phyloP scores from a whole-genome alignment of 2,113 vertebrate species.

The Lycaon pictus region DNA sequence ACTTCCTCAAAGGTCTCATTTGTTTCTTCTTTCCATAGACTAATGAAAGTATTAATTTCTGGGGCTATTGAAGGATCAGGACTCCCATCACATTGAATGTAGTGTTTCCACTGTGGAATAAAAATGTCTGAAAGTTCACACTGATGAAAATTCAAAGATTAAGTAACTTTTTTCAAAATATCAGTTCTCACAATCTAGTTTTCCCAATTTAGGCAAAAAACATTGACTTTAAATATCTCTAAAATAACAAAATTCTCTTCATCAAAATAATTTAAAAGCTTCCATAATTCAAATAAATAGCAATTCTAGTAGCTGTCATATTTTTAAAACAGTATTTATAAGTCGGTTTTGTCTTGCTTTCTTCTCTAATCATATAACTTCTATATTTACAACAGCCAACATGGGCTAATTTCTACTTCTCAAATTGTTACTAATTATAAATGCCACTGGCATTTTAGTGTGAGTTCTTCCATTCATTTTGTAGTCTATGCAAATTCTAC shows the following conservation, averaged over 20 bases:
- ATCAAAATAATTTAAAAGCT: slow-evolving; percentile 7
- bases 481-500: not conserved
- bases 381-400: not conserved
- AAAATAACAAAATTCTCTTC: not conserved
- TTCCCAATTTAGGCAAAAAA: slow-evolving; percentile 13
- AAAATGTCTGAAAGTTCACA: slow-evolving; percentile 39
- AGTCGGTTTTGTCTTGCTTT: slow-evolving; percentile 28
- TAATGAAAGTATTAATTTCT: slow-evolving; percentile 95
- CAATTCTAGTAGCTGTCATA: not conserved
- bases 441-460: not conserved
- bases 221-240: not conserved
- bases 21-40: slow-evolving; percentile 91
- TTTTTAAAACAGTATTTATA: not conserved
- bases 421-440: not conserved
- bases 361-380: not conserved
- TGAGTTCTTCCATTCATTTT: not conserved
- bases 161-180: not conserved
- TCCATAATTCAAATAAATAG: not conserved
- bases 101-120: slow-evolving; percentile 92
- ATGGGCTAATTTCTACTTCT: not conserved
- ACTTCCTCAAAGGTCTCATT: slow-evolving; percentile 86
- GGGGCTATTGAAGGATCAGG: slow-evolving; percentile 91
- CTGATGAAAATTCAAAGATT: not conserved
- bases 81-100: slow-evolving; percentile 91
- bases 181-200: not conserved